Percentiles rank a stretch among this genome's conserved stretches.
phyloP scores from a whole-genome alignment of 2,113 vertebrate species.

The Telmatochromis brichardi region DNA sequence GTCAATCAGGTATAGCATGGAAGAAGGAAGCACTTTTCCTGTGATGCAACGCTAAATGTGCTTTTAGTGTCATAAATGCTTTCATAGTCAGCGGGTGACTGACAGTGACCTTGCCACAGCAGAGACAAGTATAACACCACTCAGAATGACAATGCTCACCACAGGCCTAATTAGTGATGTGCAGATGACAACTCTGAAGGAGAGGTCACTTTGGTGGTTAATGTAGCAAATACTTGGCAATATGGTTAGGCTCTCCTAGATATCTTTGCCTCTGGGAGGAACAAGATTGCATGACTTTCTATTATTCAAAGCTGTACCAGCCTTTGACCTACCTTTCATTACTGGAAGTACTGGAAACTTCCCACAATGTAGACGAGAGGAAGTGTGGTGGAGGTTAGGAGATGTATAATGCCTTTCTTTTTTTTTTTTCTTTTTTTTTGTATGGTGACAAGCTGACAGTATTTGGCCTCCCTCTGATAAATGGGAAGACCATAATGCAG shows the following conservation, averaged over 20 bases:
- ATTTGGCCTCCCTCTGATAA: background rate
- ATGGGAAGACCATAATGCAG: background rate
- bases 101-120: conserved; percentile 47
- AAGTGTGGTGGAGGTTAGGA: background rate
- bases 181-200: conserved; percentile 23
- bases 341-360: background rate
- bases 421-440: background rate
- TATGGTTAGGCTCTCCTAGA: background rate
- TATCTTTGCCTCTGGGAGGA: background rate
- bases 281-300: background rate
- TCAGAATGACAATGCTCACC: conserved; percentile 42
- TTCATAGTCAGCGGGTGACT: conserved; percentile 17
- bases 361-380: background rate
- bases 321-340: background rate
- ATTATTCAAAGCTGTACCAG: background rate
- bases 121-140: conserved; percentile 20
- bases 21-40: conserved; percentile 9
- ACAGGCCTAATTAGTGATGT: conserved; percentile 29
- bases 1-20: conserved; percentile 40
- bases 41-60: conserved; percentile 16
- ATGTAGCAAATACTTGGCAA: background rate
- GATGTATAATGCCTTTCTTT: background rate
- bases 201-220: conserved; percentile 21
- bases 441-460: background rate
- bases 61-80: conserved; percentile 35